Percentiles rank a stretch among this genome's conserved stretches.
These are phyloP conservation scores for Henricia sp. DNA, from an alignment of 53 echinoderm and acorn worm species.

Conservation along the genomic window DNA sequence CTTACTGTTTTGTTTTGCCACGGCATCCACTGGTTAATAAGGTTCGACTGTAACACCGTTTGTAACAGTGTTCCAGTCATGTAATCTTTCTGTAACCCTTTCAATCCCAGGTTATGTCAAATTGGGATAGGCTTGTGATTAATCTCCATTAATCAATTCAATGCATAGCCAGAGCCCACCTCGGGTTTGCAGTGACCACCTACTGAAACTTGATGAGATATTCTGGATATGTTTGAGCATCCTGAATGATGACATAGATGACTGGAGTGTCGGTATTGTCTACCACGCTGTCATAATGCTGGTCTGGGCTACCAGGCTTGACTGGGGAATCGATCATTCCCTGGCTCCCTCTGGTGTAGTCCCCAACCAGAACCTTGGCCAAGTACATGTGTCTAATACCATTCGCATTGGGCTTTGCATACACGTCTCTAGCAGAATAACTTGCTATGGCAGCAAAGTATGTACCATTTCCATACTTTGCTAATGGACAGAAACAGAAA, in stretches of 20 bases:
- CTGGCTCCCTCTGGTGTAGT: conserved; percentile 33
- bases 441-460: conserved; percentile 51
- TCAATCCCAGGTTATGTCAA: too few species aligned
- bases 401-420: conserved; percentile 23
- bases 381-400: conserved; percentile 45
- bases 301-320: conserved; percentile 23
- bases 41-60: too few species aligned
- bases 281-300: conserved; percentile 43
- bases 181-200: too few species aligned
- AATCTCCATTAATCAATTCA: too few species aligned
- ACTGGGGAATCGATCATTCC: conserved; percentile 46
- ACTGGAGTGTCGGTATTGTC: conserved; percentile 25
- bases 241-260: conserved; percentile 49
- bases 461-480: conserved; percentile 59
- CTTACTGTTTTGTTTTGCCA: too few species aligned
- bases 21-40: too few species aligned
- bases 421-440: conserved; percentile 4
- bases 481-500: background rate
- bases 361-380: conserved; percentile 58
- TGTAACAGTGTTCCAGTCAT: too few species aligned
- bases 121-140: too few species aligned
- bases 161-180: too few species aligned
- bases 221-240: conserved; percentile 37
- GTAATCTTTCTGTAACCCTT: too few species aligned
- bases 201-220: too few species aligned